These are phyloP conservation scores for Parasteatoda lunata DNA, from an alignment of 2,888 invertebrate species.

Conservation along the genomic window DNA sequence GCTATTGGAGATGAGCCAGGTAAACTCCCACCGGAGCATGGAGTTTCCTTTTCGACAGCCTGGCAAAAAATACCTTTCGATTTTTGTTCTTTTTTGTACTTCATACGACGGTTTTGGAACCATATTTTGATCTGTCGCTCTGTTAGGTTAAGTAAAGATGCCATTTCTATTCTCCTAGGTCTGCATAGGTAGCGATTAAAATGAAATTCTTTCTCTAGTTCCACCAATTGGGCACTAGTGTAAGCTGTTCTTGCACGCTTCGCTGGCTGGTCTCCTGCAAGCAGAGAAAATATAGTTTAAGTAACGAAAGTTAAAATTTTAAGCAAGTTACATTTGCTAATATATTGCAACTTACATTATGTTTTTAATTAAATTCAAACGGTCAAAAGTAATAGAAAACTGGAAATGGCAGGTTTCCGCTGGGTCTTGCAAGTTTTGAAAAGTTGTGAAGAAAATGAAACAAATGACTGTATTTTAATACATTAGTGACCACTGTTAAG, in stretches of 20 bases:
- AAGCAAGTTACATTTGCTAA: background rate
- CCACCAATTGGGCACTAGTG: constrained; percentile 66
- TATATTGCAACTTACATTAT: background rate
- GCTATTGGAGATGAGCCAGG: constrained; percentile 30
- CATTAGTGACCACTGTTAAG: too few relatives aligned
- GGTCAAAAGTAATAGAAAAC: too few relatives aligned
- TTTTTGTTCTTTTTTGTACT: constrained; percentile 67
- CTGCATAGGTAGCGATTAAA: constrained; percentile 67
- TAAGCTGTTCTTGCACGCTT: constrained; percentile 66
- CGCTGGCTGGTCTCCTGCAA: constrained; percentile 49
- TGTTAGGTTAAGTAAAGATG: constrained; percentile 55
- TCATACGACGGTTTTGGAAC: constrained; percentile 69
- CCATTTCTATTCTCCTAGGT: constrained; percentile 65
- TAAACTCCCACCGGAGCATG: constrained; percentile 26
- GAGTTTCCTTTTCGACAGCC: constrained; percentile 35
- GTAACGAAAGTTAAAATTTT: background rate
- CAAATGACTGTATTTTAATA: too few relatives aligned
- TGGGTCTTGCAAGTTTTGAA: too few relatives aligned
- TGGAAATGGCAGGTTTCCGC: too few relatives aligned
- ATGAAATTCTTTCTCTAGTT: constrained; percentile 67
- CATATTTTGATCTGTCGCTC: constrained; percentile 69
- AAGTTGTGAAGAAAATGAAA: too few relatives aligned
- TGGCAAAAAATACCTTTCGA: constrained; percentile 44
- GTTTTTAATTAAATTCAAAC: too few relatives aligned
- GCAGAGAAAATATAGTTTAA: constrained; percentile 2